These are phyloP conservation scores for Alligator sinensis DNA, from an alignment of 2,113 vertebrate genomes.

Conservation along the genomic window DNA sequence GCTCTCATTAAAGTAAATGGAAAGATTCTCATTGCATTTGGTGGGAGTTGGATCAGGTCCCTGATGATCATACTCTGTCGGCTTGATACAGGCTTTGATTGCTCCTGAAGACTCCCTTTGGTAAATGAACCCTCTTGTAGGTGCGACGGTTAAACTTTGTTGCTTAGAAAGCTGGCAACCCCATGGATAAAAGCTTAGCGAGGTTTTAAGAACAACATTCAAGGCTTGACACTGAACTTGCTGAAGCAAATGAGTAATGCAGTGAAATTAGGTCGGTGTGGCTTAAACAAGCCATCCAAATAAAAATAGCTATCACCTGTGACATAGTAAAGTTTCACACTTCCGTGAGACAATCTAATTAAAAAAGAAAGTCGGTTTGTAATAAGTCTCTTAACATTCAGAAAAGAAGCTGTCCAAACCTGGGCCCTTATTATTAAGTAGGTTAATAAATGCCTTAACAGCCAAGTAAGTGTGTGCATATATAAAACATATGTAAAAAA, in stretches of 20 bases:
- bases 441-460: no score
- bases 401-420: background rate
- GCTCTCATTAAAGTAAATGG: background rate
- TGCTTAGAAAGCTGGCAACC: background rate
- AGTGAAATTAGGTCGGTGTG: background rate
- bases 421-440: no score
- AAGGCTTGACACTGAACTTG: background rate
- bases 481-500: background rate
- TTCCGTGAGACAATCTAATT: background rate
- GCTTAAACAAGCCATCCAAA: background rate
- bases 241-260: background rate
- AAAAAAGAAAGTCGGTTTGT: background rate
- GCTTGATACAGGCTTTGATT: background rate
- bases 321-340: background rate
- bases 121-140: background rate
- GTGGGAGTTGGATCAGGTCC: background rate
- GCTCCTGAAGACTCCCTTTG: background rate
- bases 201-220: slow-evolving; percentile 10
- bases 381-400: background rate
- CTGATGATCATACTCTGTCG: background rate
- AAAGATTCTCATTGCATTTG: background rate
- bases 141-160: background rate
- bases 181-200: background rate
- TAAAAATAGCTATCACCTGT: background rate
- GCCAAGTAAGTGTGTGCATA: background rate